Conservation (phyloP, 2,797 vertebrate genomes). For the Gastrophryne carolinensis region DNA sequence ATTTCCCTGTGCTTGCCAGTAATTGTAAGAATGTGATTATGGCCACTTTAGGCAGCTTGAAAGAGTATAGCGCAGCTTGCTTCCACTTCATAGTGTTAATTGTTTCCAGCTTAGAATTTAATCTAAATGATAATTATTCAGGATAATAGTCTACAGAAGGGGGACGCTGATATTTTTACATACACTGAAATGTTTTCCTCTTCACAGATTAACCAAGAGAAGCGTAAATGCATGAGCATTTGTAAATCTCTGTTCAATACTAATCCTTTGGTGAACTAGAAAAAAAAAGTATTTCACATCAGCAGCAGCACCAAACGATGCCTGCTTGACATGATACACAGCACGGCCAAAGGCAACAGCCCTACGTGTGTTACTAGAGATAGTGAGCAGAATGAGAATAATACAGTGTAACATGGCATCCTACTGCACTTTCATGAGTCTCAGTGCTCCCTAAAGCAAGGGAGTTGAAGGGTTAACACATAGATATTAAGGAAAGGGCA, state of each 20-base stretch:
- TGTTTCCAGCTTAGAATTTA: slow-evolving; percentile 30
- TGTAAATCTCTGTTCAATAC: slow-evolving; percentile 55
- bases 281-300: slow-evolving; percentile 48
- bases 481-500: not conserved
- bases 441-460: not conserved
- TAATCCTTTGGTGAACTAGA: slow-evolving; percentile 52
- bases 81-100: slow-evolving; percentile 53
- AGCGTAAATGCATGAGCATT: slow-evolving; percentile 57
- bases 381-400: slow-evolving; percentile 19
- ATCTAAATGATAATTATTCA: slow-evolving; percentile 26
- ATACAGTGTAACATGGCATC: not conserved
- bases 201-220: slow-evolving; percentile 62
- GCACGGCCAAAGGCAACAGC: slow-evolving; percentile 30
- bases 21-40: not conserved
- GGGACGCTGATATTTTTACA: slow-evolving; percentile 44
- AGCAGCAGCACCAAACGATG: slow-evolving; percentile 34
- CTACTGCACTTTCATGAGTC: not conserved
- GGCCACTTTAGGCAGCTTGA: slow-evolving; percentile 13
- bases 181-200: slow-evolving; percentile 57
- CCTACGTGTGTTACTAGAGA: slow-evolving; percentile 11
- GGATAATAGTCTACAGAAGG: slow-evolving; percentile 20
- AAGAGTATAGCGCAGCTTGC: slow-evolving; percentile 28
- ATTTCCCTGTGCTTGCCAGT: not conserved
- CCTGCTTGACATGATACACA: slow-evolving; percentile 26
- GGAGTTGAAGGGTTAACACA: not conserved